Percentiles rank a stretch among this genome's conserved stretches.
Evolutionary conservation across 1,140 invertebrate genomes (phyloP).

Genomic region (Samia ricini): DNA sequence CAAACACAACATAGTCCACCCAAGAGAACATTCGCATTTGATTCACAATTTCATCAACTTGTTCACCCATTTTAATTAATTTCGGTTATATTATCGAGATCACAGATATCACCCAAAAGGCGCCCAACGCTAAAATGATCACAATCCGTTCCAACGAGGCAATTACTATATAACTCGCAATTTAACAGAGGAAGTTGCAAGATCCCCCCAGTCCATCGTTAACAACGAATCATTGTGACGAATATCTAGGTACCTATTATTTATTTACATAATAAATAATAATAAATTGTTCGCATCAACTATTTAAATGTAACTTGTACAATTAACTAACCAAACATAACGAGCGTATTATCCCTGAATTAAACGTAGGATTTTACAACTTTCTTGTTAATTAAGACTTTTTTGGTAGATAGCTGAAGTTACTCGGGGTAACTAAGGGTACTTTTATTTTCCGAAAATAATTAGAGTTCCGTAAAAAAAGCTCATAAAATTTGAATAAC

Average conservation of each 20-base stretch:
- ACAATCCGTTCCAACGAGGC: constrained; percentile 73
- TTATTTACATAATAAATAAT: too few species aligned
- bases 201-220: constrained; percentile 60
- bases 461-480: too few species aligned
- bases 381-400: too few species aligned
- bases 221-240: constrained; percentile 38
- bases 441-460: too few species aligned
- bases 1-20: constrained; percentile 84
- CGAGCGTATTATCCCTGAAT: too few species aligned
- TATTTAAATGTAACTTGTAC: too few species aligned
- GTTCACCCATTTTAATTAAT: constrained; percentile 23
- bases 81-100: not conserved
- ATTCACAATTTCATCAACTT: constrained; percentile 44
- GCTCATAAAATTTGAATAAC: too few species aligned
- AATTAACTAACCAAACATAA: too few species aligned
- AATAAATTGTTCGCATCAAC: not conserved
- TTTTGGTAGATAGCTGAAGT: too few species aligned
- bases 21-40: constrained; percentile 81
- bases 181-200: constrained; percentile 76
- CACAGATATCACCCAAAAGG: constrained; percentile 22
- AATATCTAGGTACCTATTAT: not conserved
- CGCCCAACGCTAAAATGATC: constrained; percentile 50
- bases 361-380: too few species aligned
- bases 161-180: constrained; percentile 75
- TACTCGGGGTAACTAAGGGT: too few species aligned